Conservation (phyloP, 2,113 vertebrate genomes). For the Sander lucioperca region DNA sequence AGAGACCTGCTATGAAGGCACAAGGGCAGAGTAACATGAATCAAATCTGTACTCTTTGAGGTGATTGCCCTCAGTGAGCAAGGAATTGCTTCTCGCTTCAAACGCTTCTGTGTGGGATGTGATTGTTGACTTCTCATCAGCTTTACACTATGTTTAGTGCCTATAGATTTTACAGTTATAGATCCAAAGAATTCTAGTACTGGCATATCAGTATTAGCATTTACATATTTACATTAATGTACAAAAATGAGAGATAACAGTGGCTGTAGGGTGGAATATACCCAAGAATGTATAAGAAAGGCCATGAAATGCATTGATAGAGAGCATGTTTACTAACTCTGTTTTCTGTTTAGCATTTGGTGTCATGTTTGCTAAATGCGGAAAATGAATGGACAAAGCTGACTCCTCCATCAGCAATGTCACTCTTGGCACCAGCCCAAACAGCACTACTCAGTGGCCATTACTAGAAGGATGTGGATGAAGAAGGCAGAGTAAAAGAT, state of each 20-base stretch:
- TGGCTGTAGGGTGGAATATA: background rate
- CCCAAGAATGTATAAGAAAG: background rate
- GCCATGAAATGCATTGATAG: background rate
- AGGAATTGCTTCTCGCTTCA: conserved; percentile 12
- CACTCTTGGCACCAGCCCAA: conserved; percentile 19
- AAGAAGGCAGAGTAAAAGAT: background rate
- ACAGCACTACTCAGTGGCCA: background rate
- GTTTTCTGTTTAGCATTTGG: conserved; percentile 13
- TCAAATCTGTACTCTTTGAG: conserved; percentile 6
- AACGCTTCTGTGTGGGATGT: conserved; percentile 18
- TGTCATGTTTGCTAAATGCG: conserved; percentile 3
- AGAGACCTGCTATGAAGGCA: background rate
- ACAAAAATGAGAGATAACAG: background rate
- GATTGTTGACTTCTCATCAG: conserved; percentile 19
- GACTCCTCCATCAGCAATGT: background rate
- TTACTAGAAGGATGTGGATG: background rate
- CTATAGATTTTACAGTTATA: conserved; percentile 9
- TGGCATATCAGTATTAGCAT: background rate
- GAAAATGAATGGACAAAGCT: conserved; percentile 6
- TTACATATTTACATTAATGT: background rate
- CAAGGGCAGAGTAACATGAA: conserved; percentile 17
- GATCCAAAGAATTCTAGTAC: background rate
- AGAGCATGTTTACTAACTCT: background rate
- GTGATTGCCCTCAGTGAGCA: background rate
- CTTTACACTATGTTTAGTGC: background rate